Evolutionary conservation across 1,140 invertebrate species (phyloP).

Genomic region (Bacillus rossius): DNA sequence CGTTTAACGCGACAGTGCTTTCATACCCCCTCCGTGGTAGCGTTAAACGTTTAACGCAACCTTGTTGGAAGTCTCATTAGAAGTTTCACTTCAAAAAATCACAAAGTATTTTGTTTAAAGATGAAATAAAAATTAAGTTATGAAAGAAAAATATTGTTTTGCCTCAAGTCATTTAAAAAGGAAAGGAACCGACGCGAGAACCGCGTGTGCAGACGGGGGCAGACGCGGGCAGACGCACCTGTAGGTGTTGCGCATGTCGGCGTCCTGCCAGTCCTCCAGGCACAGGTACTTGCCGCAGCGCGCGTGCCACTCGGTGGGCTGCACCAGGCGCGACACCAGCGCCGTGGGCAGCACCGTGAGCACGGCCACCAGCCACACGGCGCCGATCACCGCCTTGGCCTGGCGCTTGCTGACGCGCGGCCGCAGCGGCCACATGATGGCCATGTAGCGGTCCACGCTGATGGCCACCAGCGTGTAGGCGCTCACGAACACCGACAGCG

Average conservation of each 20-base stretch:
- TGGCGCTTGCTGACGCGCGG: constrained; percentile 70
- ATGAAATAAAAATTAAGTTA: too few species aligned
- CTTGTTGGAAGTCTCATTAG: too few species aligned
- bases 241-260: constrained; percentile 6
- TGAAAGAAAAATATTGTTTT: too few species aligned
- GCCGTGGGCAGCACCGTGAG: constrained; percentile 76
- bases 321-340: constrained; percentile 55
- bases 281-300: constrained; percentile 56
- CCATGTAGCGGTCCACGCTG: constrained; percentile 79
- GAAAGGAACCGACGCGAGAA: too few species aligned
- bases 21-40: too few species aligned
- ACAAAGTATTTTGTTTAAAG: too few species aligned
- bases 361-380: constrained; percentile 73
- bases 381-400: constrained; percentile 62
- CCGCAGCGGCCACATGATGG: constrained; percentile 80
- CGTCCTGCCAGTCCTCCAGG: constrained; percentile 25
- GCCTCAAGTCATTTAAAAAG: too few species aligned
- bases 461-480: constrained; percentile 83
- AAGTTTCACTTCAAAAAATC: too few species aligned
- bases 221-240: too few species aligned
- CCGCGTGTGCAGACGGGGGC: too few species aligned
- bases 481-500: constrained; percentile 74
- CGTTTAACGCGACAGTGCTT: too few species aligned
- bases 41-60: too few species aligned
- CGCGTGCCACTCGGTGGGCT: constrained; percentile 52